These are phyloP conservation scores for Microctonus hyperodae DNA, from an alignment of 2,888 invertebrate species.

Conservation along the genomic window DNA sequence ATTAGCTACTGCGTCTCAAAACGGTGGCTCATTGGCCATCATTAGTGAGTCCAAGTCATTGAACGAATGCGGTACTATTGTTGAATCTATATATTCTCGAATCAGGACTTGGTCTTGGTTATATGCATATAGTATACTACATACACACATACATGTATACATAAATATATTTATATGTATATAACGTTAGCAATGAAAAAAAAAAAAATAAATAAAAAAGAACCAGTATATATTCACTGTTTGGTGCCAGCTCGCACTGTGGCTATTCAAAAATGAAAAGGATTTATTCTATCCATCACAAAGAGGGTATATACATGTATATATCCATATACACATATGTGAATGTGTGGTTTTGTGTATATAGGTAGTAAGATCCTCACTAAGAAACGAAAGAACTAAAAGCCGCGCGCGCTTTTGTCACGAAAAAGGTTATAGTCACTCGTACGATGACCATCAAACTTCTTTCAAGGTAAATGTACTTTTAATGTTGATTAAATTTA, in stretches of 20 bases:
- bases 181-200: too few relatives aligned
- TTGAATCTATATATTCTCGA: not conserved
- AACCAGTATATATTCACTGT: not conserved
- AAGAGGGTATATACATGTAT: not conserved
- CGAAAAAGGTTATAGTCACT: conserved; percentile 37
- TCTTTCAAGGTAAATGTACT: conserved; percentile 38
- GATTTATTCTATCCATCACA: conserved; percentile 21
- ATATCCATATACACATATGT: not conserved
- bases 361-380: not conserved
- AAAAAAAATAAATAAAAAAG: too few relatives aligned
- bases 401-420: conserved; percentile 37
- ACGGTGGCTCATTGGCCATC: conserved; percentile 31
- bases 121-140: not conserved
- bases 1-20: conserved; percentile 21
- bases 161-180: too few relatives aligned
- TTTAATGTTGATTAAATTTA: conserved; percentile 46
- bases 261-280: conserved; percentile 22
- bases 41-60: conserved; percentile 20
- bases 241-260: not conserved
- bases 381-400: conserved; percentile 14
- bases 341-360: not conserved
- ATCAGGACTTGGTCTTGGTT: not conserved
- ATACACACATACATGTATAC: too few relatives aligned
- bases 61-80: not conserved
- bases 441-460: conserved; percentile 40